phyloP scores from a whole-genome alignment of 2,113 vertebrate genomes.

The Taurulus bubalis region DNA sequence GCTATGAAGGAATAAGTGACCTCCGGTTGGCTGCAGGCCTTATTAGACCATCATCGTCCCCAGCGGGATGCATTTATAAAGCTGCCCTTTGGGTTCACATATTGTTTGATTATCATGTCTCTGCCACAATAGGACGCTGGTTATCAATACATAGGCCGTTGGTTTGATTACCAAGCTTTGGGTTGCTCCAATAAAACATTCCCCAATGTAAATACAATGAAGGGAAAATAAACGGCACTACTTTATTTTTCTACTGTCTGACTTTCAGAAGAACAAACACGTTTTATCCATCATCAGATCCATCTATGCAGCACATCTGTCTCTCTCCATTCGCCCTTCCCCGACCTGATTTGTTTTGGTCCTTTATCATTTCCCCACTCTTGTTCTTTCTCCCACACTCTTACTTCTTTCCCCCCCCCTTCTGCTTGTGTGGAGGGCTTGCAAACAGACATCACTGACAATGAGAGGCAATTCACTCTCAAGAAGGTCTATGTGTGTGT shows the following conservation, averaged over 20 bases:
- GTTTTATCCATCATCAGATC: conserved; percentile 37
- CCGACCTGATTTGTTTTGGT: conserved; percentile 53
- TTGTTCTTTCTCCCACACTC: conserved; percentile 24
- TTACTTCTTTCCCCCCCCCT: neutral
- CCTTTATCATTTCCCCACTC: conserved; percentile 45
- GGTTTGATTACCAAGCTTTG: neutral
- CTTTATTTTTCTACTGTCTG: conserved; percentile 27
- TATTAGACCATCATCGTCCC: too few relatives aligned
- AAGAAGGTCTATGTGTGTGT: conserved; percentile 30
- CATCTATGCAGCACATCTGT: conserved; percentile 37
- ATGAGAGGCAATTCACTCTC: conserved; percentile 54
- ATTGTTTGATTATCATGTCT: neutral
- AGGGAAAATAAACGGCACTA: neutral
- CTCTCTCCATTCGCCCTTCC: conserved; percentile 3
- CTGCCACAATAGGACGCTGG: neutral
- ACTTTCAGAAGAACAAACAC: conserved; percentile 53
- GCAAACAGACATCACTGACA: conserved; percentile 51
- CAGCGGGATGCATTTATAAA: neutral
- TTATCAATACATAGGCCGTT: neutral
- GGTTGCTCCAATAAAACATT: neutral
- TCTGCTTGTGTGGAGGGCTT: conserved; percentile 33
- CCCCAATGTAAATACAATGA: conserved; percentile 10
- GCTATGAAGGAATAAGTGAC: neutral
- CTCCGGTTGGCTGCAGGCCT: too few relatives aligned
- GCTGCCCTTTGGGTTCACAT: neutral